Evolutionary conservation across 2,888 invertebrate genomes (phyloP).

Genomic region (Drosophila putrida): DNA sequence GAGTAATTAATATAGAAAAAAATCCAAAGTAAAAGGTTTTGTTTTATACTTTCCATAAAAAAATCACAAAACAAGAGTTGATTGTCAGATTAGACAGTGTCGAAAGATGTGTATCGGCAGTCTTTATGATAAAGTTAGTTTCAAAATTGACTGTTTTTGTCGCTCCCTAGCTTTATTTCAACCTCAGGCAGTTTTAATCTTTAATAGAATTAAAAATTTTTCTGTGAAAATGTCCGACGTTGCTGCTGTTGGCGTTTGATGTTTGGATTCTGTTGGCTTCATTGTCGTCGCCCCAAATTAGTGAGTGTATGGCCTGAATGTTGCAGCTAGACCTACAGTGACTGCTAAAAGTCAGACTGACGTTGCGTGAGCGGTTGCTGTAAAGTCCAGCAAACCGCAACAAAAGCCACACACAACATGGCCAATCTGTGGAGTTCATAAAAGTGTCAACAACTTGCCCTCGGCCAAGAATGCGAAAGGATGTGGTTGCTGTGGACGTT

Average conservation of each 20-base stretch:
- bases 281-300: slow-evolving; percentile 21
- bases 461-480: slow-evolving; percentile 31
- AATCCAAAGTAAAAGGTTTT: too few relatives aligned
- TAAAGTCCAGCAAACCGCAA: slow-evolving; percentile 70
- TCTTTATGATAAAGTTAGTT: too few relatives aligned
- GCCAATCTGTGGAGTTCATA: slow-evolving; percentile 82
- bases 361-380: slow-evolving; percentile 27
- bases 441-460: slow-evolving; percentile 82
- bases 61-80: too few relatives aligned
- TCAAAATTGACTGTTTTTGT: too few relatives aligned
- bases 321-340: not conserved
- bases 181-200: too few relatives aligned
- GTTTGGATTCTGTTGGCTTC: not conserved
- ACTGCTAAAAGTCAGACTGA: slow-evolving; percentile 8
- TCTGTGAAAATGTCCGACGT: too few relatives aligned
- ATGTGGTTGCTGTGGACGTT: slow-evolving; percentile 24
- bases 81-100: too few relatives aligned
- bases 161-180: too few relatives aligned
- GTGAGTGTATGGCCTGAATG: slow-evolving; percentile 5
- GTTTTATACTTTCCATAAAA: too few relatives aligned
- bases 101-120: too few relatives aligned
- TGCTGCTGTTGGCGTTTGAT: not conserved
- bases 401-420: slow-evolving; percentile 73
- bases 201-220: too few relatives aligned
- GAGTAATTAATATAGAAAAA: too few relatives aligned